These are phyloP conservation scores for Sinodicranocentrus sp. DNA, from an alignment of 2,888 invertebrate genomes.

Conservation along the genomic window DNA sequence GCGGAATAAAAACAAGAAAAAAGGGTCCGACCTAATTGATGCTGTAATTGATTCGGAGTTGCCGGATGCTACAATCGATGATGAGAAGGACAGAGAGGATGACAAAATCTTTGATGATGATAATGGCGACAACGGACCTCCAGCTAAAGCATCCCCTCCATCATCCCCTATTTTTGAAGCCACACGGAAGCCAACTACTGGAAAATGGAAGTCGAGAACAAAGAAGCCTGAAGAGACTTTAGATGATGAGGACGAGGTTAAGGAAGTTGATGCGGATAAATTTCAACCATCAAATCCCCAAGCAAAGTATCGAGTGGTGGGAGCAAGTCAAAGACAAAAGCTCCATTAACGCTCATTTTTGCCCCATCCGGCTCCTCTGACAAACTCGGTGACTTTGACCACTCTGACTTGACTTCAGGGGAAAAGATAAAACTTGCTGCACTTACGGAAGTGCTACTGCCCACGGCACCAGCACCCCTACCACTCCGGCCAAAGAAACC, in stretches of 20 bases:
- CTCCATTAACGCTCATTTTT: slow-evolving; percentile 40
- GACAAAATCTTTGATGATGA: slow-evolving; percentile 52
- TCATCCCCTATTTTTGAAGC: too few relatives aligned
- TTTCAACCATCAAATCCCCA: slow-evolving; percentile 33
- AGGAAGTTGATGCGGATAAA: slow-evolving; percentile 30
- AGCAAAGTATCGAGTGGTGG: slow-evolving; percentile 19
- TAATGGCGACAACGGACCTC: slow-evolving; percentile 32
- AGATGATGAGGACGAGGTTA: slow-evolving; percentile 53
- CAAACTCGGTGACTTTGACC: background rate
- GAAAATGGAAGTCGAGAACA: background rate
- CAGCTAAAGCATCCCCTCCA: background rate
- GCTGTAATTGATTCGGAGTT: too few relatives aligned
- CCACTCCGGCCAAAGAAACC: slow-evolving; percentile 41
- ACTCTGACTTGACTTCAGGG: slow-evolving; percentile 19
- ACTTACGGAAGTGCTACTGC: slow-evolving; percentile 47
- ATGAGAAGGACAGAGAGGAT: slow-evolving; percentile 37
- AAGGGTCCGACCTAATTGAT: too few relatives aligned
- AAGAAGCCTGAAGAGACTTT: background rate
- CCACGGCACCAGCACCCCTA: slow-evolving; percentile 35
- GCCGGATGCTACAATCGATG: slow-evolving; percentile 20
- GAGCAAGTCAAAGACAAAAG: background rate
- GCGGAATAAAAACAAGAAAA: slow-evolving; percentile 9
- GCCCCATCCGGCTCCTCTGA: slow-evolving; percentile 26
- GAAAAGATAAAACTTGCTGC: slow-evolving; percentile 55
- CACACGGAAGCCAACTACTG: background rate